Conservation (phyloP, 2,113 vertebrate species). For the Rutilus rutilus region DNA sequence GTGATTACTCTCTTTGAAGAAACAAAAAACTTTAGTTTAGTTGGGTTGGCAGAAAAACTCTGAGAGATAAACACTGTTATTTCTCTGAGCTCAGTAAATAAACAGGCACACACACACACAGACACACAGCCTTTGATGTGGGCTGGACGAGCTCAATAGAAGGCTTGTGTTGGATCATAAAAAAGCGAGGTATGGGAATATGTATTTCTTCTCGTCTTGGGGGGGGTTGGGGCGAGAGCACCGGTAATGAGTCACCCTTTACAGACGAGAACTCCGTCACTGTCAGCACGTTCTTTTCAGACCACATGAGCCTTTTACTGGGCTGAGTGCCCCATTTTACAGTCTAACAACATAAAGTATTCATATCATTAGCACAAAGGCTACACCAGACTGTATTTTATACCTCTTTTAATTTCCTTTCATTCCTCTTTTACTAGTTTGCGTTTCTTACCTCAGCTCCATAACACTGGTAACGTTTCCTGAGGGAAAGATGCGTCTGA, state of each 20-base stretch:
- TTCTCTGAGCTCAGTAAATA: slow-evolving; percentile 18
- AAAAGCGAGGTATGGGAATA: slow-evolving; percentile 34
- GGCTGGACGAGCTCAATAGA: slow-evolving; percentile 5
- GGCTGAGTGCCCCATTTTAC: not conserved
- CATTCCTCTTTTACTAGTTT: not conserved
- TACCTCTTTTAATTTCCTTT: slow-evolving; percentile 6
- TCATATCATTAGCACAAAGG: not conserved
- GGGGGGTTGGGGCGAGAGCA: not conserved
- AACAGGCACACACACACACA: not conserved
- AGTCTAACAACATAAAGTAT: not conserved
- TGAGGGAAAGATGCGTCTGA: slow-evolving; percentile 94
- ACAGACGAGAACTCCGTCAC: not conserved
- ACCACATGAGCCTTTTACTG: not conserved
- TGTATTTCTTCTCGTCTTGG: not conserved
- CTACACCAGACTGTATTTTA: not conserved
- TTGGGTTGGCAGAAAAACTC: not conserved
- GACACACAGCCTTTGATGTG: slow-evolving; percentile 20
- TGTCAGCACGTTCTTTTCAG: not conserved
- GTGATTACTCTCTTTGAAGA: slow-evolving; percentile 1
- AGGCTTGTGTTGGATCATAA: slow-evolving; percentile 21
- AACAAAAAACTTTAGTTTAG: not conserved
- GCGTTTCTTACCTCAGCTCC: slow-evolving; percentile 87
- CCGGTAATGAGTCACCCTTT: slow-evolving; percentile 8
- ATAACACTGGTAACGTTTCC: slow-evolving; percentile 97
- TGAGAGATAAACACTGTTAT: slow-evolving; percentile 22